Evolutionary conservation across 2,113 vertebrate genomes (phyloP), one percentile per base, ranked within the genome.

Genomic region (Atractosteus spatula): DNA sequence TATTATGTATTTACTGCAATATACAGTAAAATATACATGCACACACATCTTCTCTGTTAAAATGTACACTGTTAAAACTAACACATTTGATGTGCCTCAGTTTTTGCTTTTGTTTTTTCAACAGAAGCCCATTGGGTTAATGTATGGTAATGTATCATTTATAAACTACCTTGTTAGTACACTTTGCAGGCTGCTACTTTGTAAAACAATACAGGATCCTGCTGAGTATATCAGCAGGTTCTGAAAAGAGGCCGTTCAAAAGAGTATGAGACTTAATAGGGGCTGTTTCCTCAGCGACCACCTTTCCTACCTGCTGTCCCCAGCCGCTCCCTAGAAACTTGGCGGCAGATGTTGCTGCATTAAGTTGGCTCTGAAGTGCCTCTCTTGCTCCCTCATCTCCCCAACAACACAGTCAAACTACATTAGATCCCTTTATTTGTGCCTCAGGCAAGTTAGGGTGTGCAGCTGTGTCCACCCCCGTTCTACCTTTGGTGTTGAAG

Each of bases 331-430:
- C 88, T 74, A 81, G 93, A 89, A 96, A 95, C 94, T 91, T 84
- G 87, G 92, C 83, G 93, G 93, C 96, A 99, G 96, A 96, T 98
- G 96, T 94, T 92, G 84, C 86, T 7, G 85, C 72, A 75, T 80
- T 82, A 90, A 94, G 91, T 92, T 91, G 94, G 92, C 95, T 97
- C 95, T 97, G 96, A 96, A 97, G 96, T 95, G 92, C 88, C 89
- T 94, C 90, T 89, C 83, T 71, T 73, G 78, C 82, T 89, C 93
- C 93, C 94, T 80, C 75, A 41, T 91, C 92, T 94, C 94, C 90
- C 93, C 92, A 81, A 87, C 92, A 85, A 86, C 86, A 86, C 91
- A 95, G 94, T 96, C 96, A 93, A 86, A 90, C 90, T 80, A 78
- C 85, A 89, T 96, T 82, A 97, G 93, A 96, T 98, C 94, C 95